Conservation (phyloP, 2,888 invertebrate genomes). For the Epiblema foenella region DNA sequence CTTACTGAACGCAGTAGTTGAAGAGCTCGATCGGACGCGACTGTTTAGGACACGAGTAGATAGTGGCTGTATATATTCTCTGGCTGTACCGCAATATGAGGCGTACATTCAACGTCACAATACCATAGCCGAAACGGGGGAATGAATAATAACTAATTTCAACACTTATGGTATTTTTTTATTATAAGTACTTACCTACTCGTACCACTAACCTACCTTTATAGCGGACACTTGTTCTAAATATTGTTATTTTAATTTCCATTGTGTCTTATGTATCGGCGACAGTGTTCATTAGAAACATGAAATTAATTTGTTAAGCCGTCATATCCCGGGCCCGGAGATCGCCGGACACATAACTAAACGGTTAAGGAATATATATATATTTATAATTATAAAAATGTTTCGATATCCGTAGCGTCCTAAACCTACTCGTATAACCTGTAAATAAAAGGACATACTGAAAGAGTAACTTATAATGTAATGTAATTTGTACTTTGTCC, state of each 20-base stretch:
- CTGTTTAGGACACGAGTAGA: conserved; percentile 43
- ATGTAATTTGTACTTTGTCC: too few species aligned
- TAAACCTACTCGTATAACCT: too few species aligned
- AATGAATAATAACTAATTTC: too few species aligned
- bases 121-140: not conserved
- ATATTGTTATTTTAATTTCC: not conserved
- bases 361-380: too few species aligned
- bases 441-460: too few species aligned
- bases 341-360: too few species aligned
- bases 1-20: conserved; percentile 28
- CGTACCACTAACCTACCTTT: not conserved
- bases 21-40: conserved; percentile 24
- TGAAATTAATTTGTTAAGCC: not conserved
- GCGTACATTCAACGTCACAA: conserved; percentile 33
- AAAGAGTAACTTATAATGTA: too few species aligned
- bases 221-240: not conserved
- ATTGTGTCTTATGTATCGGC: not conserved
- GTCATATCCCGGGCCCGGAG: too few species aligned
- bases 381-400: too few species aligned
- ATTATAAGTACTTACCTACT: too few species aligned
- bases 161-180: too few species aligned
- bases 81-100: not conserved
- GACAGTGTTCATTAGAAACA: not conserved
- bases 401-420: too few species aligned
- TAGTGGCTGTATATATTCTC: conserved; percentile 22